phyloP scores from a whole-genome alignment of 2,113 vertebrate species.

The Andinoacara biseriatus region DNA sequence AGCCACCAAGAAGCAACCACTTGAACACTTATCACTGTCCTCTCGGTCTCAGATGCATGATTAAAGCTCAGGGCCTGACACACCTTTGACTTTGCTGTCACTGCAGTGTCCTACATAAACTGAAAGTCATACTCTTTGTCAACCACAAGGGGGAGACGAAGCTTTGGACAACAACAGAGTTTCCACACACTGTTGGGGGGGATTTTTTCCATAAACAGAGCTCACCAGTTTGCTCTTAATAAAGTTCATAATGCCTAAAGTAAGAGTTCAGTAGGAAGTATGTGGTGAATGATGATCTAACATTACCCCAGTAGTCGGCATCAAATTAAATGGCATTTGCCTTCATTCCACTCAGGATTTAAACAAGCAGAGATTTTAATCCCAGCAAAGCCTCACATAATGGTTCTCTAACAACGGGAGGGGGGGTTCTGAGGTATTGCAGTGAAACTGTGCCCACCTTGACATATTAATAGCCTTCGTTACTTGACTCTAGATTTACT shows the following conservation, averaged over 20 bases:
- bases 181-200: background rate
- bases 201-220: slow-evolving; percentile 33
- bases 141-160: slow-evolving; percentile 66
- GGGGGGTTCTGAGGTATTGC: background rate
- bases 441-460: slow-evolving; percentile 15
- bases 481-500: background rate
- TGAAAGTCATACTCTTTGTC: background rate
- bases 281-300: background rate
- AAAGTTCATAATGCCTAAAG: background rate
- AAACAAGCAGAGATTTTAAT: slow-evolving; percentile 7
- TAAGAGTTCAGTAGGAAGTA: background rate
- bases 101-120: slow-evolving; percentile 69
- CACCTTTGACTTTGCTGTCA: slow-evolving; percentile 55
- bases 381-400: slow-evolving; percentile 8
- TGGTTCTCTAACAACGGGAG: background rate
- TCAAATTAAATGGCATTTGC: background rate
- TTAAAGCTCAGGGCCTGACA: slow-evolving; percentile 42
- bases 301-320: background rate
- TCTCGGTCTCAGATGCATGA: slow-evolving; percentile 17
- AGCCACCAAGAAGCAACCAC: background rate
- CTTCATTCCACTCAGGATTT: slow-evolving; percentile 1
- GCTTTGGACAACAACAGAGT: background rate
- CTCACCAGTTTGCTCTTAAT: background rate
- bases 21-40: background rate
- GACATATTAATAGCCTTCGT: slow-evolving; percentile 19